These are phyloP conservation scores for Scolanthus callimorphus DNA, from an alignment of 92 coral and sea anemone species.

Conservation along the genomic window DNA sequence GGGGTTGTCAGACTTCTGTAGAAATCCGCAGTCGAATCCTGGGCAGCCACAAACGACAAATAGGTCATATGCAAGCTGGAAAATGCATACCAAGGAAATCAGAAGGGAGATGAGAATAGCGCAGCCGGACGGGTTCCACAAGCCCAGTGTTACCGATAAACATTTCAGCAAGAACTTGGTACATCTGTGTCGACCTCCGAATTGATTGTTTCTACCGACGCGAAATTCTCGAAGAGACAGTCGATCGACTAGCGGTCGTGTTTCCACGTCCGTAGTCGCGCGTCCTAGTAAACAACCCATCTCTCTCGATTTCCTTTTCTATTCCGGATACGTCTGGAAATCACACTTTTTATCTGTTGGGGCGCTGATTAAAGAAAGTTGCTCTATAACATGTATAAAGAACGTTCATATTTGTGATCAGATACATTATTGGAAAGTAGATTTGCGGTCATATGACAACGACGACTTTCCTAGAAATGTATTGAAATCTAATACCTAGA, in stretches of 20 bases:
- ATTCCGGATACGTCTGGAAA: too few species aligned
- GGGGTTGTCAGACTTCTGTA: slow-evolving; percentile 22
- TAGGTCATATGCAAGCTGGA: slow-evolving; percentile 55
- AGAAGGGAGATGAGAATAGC: slow-evolving; percentile 26
- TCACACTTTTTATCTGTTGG: too few species aligned
- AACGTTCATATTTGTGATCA: too few species aligned
- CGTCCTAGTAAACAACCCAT: slow-evolving; percentile 1
- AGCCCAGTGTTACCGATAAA: slow-evolving; percentile 31
- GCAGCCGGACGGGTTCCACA: slow-evolving; percentile 50
- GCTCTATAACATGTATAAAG: too few species aligned
- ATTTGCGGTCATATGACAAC: too few species aligned
- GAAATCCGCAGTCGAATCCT: slow-evolving; percentile 55
- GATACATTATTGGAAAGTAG: too few species aligned
- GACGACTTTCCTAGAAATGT: too few species aligned
- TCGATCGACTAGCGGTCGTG: neutral
- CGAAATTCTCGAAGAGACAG: neutral
- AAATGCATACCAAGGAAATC: slow-evolving; percentile 23
- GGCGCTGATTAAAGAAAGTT: too few species aligned
- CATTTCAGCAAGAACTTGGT: slow-evolving; percentile 1
- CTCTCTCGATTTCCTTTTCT: too few species aligned
- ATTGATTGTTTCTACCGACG: neutral
- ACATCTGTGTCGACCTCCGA: neutral
- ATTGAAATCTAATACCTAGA: too few species aligned
- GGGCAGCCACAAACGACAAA: slow-evolving; percentile 50
- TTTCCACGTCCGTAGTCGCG: neutral